A percentile compares a stretch with the other conserved stretches of the same genome.
These are phyloP conservation scores for Marmota flaviventris DNA, from an alignment of 2,113 vertebrate genomes.

Conservation along the genomic window DNA sequence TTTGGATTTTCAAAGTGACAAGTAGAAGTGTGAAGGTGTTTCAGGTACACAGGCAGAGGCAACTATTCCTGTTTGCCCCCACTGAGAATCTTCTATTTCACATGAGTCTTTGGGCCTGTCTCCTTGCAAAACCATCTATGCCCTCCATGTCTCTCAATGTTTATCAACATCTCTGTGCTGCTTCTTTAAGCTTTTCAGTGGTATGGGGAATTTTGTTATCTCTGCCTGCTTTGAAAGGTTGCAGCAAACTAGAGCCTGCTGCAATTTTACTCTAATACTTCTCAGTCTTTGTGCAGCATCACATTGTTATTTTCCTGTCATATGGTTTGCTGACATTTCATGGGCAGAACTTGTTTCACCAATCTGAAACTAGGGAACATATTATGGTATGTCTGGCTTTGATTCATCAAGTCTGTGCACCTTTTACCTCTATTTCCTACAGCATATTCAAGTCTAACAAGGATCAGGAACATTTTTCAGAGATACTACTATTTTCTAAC, in stretches of 20 bases:
- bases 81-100: background rate
- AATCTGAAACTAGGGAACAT: background rate
- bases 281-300: background rate
- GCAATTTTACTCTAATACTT: fast-evolving
- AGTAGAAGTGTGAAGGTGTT: background rate
- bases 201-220: background rate
- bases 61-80: background rate
- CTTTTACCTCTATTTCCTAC: background rate
- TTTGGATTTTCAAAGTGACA: background rate
- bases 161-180: background rate
- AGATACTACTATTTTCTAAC: background rate
- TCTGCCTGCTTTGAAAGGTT: background rate
- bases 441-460: background rate
- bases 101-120: background rate
- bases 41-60: background rate
- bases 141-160: background rate
- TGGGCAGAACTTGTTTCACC: background rate
- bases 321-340: background rate
- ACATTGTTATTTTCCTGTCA: background rate
- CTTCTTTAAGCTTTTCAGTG: fast-evolving
- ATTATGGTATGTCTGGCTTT: background rate
- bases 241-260: fast-evolving
- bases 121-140: background rate
- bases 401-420: no score
- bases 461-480: background rate